Conservation (phyloP, 2,888 invertebrate species). For the Agrilus cyanescens region DNA sequence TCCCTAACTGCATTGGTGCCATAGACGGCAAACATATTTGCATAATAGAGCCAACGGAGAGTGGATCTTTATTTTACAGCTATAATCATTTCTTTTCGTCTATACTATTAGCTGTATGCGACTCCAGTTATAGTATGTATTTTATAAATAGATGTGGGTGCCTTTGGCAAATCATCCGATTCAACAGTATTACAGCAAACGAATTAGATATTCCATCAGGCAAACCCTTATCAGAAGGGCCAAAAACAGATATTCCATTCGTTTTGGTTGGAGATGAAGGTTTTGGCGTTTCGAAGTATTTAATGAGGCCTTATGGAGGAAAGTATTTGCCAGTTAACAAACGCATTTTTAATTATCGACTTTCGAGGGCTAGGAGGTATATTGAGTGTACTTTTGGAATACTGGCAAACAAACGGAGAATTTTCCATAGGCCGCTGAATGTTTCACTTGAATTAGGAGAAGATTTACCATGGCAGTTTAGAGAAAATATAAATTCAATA, state of each 20-base stretch:
- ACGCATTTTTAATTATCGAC: slow-evolving; percentile 3
- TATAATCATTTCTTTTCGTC: slow-evolving; percentile 16
- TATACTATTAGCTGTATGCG: slow-evolving; percentile 18
- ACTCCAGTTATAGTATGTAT: slow-evolving; percentile 14
- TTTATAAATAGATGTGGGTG: no score
- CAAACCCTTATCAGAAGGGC: slow-evolving; percentile 1
- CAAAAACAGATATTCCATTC: slow-evolving; percentile 7
- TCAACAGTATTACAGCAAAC: slow-evolving; percentile 13
- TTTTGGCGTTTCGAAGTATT: slow-evolving; percentile 18
- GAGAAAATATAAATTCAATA: no score
- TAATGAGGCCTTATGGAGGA: slow-evolving; percentile 19
- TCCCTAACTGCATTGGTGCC: slow-evolving; percentile 16
- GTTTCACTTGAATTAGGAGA: background rate
- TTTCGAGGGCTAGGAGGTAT: slow-evolving; percentile 2
- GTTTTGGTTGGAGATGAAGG: slow-evolving; percentile 21
- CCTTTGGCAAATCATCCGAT: slow-evolving; percentile 15
- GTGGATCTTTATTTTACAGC: slow-evolving; percentile 16
- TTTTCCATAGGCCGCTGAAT: slow-evolving; percentile 2
- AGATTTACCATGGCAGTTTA: no score
- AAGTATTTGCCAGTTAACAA: slow-evolving; percentile 10
- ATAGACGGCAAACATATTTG: slow-evolving; percentile 18
- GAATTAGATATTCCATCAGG: slow-evolving; percentile 14
- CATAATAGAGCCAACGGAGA: slow-evolving; percentile 10
- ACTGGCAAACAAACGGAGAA: background rate
- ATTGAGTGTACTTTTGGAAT: slow-evolving; percentile 4